Evolutionary conservation across 2,888 invertebrate genomes (phyloP), one percentile per base, ranked within the genome.

Genomic region (Steinernema scapterisci): DNA sequence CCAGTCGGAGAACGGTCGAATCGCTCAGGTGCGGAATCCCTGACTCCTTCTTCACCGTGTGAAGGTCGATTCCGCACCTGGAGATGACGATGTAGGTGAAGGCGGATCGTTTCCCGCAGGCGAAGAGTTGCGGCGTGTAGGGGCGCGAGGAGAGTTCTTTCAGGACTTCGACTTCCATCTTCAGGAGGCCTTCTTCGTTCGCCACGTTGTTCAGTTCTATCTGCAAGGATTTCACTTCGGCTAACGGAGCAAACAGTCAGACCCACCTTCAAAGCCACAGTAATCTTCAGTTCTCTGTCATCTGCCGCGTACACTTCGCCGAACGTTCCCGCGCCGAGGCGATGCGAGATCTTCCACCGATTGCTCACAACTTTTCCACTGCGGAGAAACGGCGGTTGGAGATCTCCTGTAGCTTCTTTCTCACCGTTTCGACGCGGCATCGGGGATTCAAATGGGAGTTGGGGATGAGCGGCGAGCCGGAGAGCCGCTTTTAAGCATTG

Each of bases 111-210:
- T 72, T 75, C n/a, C 75, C 75, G 25, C 54, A 48, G 16, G 38
- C 75, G 72, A 72, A 72, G n/a, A 75, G 31, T 38, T 72, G 71
- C 9, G 46, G 46, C 25, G 75, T 52, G 38, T 75, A 72, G 45
- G 48, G 71, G 19, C 72, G 52, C 23, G 73, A 44, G 23, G 52
- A 13, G 43, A 72, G 70, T 6, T 31, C 19, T 43, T 75, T 75
- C 1, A 75, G 72, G 6, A 75, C 75, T 16, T 72, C 27, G 19
- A 71, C 75, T 51, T 75, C 75, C 75, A 75, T 75, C 63, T 75
- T 75, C 25, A 75, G 72, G 9, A 75, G 54, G 11, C 71, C 75
- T 13, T 75, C 75, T 52, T 75, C 75, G 45, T 75, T 75, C 11
- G 63, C 7, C 11, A 63, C 25, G 16, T 63, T 31, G 63, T 63